Evolutionary conservation across 2,888 invertebrate species (phyloP).

Genomic region (Pherbina coryleti): DNA sequence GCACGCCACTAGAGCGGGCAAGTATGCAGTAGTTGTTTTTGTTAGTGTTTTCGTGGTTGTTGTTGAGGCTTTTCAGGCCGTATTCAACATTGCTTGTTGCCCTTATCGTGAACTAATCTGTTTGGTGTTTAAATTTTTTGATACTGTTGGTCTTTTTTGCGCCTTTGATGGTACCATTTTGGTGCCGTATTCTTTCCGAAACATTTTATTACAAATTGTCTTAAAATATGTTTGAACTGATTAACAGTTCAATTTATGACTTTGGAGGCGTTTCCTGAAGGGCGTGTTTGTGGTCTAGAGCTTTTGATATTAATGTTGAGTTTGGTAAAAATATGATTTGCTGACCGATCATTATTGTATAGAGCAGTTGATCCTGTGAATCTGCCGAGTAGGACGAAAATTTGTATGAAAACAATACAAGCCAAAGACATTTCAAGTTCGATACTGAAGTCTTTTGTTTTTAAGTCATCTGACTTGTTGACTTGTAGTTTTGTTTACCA

Average conservation of each 20-base stretch:
- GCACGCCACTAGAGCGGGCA: constrained; percentile 18
- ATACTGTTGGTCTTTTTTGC: background rate
- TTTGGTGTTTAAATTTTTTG: constrained; percentile 1
- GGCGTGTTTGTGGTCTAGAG: constrained; percentile 26
- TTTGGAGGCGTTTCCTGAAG: constrained; percentile 48
- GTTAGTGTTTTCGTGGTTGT: constrained; percentile 39
- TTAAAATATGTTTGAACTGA: constrained; percentile 56
- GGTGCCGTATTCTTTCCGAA: constrained; percentile 4
- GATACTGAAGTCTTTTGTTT: background rate
- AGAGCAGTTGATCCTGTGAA: background rate
- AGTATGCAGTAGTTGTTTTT: constrained; percentile 36
- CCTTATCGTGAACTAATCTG: constrained; percentile 18
- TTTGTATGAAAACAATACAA: background rate
- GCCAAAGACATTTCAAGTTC: background rate
- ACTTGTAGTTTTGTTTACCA: background rate
- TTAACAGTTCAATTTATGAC: constrained; percentile 57
- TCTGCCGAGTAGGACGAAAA: background rate
- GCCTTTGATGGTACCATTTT: background rate
- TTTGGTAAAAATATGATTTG: constrained; percentile 47
- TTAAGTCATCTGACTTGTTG: background rate
- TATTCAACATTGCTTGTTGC: constrained; percentile 45
- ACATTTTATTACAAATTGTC: constrained; percentile 44
- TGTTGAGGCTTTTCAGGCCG: constrained; percentile 44
- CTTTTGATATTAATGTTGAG: constrained; percentile 42
- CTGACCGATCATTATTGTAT: constrained; percentile 10